Base-by-base conservation (phyloP, 2,888 invertebrate genomes). In the Apamea sordens region DNA sequence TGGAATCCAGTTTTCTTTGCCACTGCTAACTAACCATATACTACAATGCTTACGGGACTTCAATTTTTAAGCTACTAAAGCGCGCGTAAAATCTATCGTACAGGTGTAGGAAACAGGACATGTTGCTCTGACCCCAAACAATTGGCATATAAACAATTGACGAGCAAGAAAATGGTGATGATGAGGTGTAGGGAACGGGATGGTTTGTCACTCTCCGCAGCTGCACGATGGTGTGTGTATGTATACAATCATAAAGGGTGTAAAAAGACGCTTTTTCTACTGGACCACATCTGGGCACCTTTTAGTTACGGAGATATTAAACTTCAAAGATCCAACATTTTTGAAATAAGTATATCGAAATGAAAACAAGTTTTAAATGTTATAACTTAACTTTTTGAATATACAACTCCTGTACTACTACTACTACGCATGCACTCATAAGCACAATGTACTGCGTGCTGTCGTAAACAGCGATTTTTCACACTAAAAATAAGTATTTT, bases 41-140 rank as follows among this genome's bases (percentile, higher is more conserved):
- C 28, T 78, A 63, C 41, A 77, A 50, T 53, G n/a, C 7, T 59
- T 28, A 41, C 47, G 5, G 13, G 21, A 59, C 41, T 41, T 7
- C 47, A 61, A 11, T 36, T 79, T 41, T 18, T 5, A 68, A 80
- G 32, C 80, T 63, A 63, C 68, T 53, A 61, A 80, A 80, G 80
- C 80, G 44, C 50, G 53, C 13, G 50, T 41, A 61, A 32, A 18
- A 36, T 41, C 2, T 18, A 24, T 76, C 41, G 13, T 41, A 36
- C 5, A 44, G 4, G 18, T 53, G 53, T 28, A 21, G 18, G 32
- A 21, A 63, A 41, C 4, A 59, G 7, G 63, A 61, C 13, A 28
- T 28, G n/a, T 28, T 61, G 59, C 6, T 28, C n/a, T 1, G 59
- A 61, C 6, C 6, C 6, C 5, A 61, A 28, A 28, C n/a, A 61